Evolutionary conservation across 2,113 vertebrate genomes (phyloP), one percentile per base, ranked within the genome.

Genomic region (Petroica traversi): DNA sequence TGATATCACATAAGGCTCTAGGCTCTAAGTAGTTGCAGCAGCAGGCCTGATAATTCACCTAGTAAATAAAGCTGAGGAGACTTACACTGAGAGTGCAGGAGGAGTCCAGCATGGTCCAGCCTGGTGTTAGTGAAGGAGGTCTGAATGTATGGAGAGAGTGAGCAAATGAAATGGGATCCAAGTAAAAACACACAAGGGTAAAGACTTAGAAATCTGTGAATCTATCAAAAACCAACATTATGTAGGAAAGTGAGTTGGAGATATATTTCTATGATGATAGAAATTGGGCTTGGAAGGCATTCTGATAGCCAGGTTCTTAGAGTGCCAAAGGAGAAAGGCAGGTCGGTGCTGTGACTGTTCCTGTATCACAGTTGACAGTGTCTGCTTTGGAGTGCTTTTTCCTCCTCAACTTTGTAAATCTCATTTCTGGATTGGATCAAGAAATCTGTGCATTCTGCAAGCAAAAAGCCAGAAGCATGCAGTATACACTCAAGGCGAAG

Each of bases 401-500:
- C 1, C 4, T 4, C 19, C 13, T 11, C 4, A 8, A 2, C 6
- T 57, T 57, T 49, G 12, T 51, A 74, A 51, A 19, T 74, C 38
- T 12, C 3, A 2, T 52, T 41, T 73, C 46, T 85, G 34, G 31
- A 22, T 31, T 31, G 48, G 19, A 8, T 59, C 15, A 12, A 52
- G 41, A 31, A 85, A 94, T 38, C 33, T 19, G 43, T 6, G 3
- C 2, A 1, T 67, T 57, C 40, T 45, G 33, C 23, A 67, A 29
- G 38, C 36, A 66, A n/a, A 79, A 64, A 80, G 14, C 41, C 10
- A 20, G 17, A 48, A 54, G 43, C 40, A 43, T 31, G 18, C 34
- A 38, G 10, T 4, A 1, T 28, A 13, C 0, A 0, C 40, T 10
- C 0, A 1, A 23, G 28, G 11, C 29, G 49, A 20, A 61, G 45